Conservation (phyloP, 2,113 vertebrate genomes). For the Hystrix cristata region DNA sequence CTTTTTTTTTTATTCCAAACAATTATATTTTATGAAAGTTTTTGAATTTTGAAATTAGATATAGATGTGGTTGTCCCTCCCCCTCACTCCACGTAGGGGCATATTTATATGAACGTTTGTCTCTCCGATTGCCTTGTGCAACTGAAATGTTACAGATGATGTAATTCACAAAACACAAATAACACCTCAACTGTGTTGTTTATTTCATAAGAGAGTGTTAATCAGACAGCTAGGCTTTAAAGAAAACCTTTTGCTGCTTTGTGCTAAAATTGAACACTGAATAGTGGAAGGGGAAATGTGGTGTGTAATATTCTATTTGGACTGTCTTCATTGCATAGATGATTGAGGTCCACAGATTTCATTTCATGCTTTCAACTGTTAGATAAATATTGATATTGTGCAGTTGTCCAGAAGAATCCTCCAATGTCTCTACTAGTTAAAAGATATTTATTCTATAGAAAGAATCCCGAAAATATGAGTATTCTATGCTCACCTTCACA, state of each 20-base stretch:
- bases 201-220: slow-evolving; percentile 67
- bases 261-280: slow-evolving; percentile 55
- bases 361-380: slow-evolving; percentile 29
- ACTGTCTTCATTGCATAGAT: slow-evolving; percentile 41
- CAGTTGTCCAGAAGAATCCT: background rate
- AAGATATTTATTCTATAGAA: slow-evolving; percentile 32
- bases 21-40: background rate
- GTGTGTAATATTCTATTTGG: slow-evolving; percentile 35
- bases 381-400: background rate
- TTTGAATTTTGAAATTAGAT: slow-evolving; percentile 66
- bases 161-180: slow-evolving; percentile 70
- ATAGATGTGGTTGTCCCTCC: background rate
- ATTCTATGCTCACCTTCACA: background rate
- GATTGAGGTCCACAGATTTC: slow-evolving; percentile 58
- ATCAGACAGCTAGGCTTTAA: background rate
- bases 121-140: slow-evolving; percentile 50
- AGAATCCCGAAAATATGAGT: background rate
- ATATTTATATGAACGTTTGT: slow-evolving; percentile 73
- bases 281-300: background rate
- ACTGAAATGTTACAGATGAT: slow-evolving; percentile 72
- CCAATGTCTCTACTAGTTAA: background rate
- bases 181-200: slow-evolving; percentile 68
- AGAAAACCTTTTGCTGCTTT: background rate
- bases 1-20: slow-evolving; percentile 9
- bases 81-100: background rate